Evolutionary conservation across 1,140 invertebrate genomes (phyloP).

Genomic region (Octopus bimaculoides): DNA sequence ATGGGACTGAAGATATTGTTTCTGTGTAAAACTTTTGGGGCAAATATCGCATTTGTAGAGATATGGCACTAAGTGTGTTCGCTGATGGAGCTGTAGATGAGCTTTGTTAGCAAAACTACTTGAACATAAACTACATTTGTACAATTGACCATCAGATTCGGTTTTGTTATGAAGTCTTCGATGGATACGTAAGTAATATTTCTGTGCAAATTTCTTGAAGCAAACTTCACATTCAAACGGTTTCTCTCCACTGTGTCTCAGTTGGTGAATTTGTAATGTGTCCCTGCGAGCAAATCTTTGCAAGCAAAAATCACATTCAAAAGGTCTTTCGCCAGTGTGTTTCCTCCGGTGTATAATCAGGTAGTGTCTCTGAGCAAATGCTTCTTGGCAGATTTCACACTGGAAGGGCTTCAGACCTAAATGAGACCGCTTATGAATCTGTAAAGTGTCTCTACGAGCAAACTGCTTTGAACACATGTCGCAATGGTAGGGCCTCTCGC

Average conservation of each 20-base stretch:
- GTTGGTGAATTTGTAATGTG: not conserved
- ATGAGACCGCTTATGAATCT: not conserved
- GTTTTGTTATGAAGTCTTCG: slow-evolving; percentile 3
- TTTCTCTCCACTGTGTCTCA: slow-evolving; percentile 22
- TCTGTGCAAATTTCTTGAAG: slow-evolving; percentile 82
- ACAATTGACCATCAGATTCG: not conserved
- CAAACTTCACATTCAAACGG: slow-evolving; percentile 84
- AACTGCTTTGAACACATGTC: slow-evolving; percentile 10
- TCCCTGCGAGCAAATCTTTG: not conserved
- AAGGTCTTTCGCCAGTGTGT: slow-evolving; percentile 26
- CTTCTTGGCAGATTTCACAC: slow-evolving; percentile 5
- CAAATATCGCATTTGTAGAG: slow-evolving; percentile 37
- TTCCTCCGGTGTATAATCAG: slow-evolving; percentile 16
- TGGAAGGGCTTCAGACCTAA: not conserved
- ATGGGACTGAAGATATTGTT: slow-evolving; percentile 48
- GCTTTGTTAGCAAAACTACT: slow-evolving; percentile 19
- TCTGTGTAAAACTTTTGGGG: slow-evolving; percentile 18
- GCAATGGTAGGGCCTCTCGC: slow-evolving; percentile 37
- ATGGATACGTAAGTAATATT: slow-evolving; percentile 76
- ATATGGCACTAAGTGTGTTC: slow-evolving; percentile 57
- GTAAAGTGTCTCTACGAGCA: not conserved
- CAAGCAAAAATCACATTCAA: slow-evolving; percentile 6
- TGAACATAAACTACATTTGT: slow-evolving; percentile 20
- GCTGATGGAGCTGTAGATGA: slow-evolving; percentile 38
- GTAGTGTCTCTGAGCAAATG: not conserved